Evolutionary conservation across 1,140 invertebrate species (phyloP).

Genomic region (Cardiocondyla obscurior): DNA sequence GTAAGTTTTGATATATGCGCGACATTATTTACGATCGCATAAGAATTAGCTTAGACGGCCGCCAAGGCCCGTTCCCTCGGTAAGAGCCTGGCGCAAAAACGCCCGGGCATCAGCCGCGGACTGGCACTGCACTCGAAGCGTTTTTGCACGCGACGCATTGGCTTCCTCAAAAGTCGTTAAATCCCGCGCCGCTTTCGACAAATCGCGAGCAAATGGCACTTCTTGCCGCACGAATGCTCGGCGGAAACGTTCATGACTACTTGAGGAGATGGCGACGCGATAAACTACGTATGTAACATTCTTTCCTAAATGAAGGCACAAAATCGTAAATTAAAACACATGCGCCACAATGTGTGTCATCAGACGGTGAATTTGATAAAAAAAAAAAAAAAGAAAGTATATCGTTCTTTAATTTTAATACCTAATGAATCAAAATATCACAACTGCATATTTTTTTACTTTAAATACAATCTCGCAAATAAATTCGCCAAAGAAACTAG

Average conservation of each 20-base stretch:
- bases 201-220: constrained; percentile 65
- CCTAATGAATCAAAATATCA: no score
- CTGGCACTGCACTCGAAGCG: constrained; percentile 44
- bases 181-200: constrained; percentile 57
- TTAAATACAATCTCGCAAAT: not conserved
- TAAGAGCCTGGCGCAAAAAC: constrained; percentile 50
- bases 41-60: constrained; percentile 77
- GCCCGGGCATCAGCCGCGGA: constrained; percentile 24
- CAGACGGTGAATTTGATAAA: not conserved
- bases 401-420: no score
- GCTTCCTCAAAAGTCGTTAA: constrained; percentile 71
- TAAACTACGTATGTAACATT: not conserved
- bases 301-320: not conserved
- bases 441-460: not conserved
- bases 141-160: constrained; percentile 45
- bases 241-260: constrained; percentile 3
- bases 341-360: not conserved
- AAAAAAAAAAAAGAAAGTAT: no score
- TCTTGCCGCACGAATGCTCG: constrained; percentile 53
- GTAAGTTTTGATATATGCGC: constrained; percentile 81
- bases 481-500: not conserved
- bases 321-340: not conserved
- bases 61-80: constrained; percentile 47
- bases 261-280: not conserved
- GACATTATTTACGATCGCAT: constrained; percentile 81